phyloP scores from a whole-genome alignment of 2,888 invertebrate genomes.

The Amiota minor region DNA sequence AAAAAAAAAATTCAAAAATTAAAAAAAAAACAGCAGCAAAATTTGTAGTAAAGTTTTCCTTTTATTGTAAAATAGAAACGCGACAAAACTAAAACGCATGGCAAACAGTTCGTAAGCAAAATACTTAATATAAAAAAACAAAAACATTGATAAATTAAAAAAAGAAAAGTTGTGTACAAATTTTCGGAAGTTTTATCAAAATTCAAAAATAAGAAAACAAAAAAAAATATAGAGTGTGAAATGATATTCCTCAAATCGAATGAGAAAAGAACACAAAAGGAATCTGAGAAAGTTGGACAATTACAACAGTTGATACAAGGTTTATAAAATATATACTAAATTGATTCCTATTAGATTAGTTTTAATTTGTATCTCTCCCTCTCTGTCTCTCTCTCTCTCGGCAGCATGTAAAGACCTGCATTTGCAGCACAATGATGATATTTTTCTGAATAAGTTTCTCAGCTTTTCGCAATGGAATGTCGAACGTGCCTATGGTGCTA shows the following conservation, averaged over 20 bases:
- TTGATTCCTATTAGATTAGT: not conserved
- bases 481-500: conserved; percentile 56
- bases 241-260: conserved; percentile 52
- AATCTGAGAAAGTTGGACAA: conserved; percentile 58
- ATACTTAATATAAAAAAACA: not conserved
- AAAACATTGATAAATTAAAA: conserved; percentile 17
- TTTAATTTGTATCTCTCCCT: not conserved
- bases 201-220: not conserved
- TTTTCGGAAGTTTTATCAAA: conserved; percentile 28
- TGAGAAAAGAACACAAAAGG: conserved; percentile 39
- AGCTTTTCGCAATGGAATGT: conserved; percentile 63
- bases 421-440: conserved; percentile 54
- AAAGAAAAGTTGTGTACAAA: not conserved
- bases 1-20: conserved; percentile 45
- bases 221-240: not conserved
- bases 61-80: conserved; percentile 31
- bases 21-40: conserved; percentile 37
- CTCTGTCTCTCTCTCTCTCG: not conserved
- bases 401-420: conserved; percentile 57
- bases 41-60: conserved; percentile 19
- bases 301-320: conserved; percentile 52
- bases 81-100: conserved; percentile 46
- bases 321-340: conserved; percentile 3
- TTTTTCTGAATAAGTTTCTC: conserved; percentile 65
- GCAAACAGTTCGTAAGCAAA: conserved; percentile 39